Percentiles rank a stretch among this genome's conserved stretches.
phyloP scores from a whole-genome alignment of 2,888 invertebrate genomes.

The Lepetodrilus schrolli region DNA sequence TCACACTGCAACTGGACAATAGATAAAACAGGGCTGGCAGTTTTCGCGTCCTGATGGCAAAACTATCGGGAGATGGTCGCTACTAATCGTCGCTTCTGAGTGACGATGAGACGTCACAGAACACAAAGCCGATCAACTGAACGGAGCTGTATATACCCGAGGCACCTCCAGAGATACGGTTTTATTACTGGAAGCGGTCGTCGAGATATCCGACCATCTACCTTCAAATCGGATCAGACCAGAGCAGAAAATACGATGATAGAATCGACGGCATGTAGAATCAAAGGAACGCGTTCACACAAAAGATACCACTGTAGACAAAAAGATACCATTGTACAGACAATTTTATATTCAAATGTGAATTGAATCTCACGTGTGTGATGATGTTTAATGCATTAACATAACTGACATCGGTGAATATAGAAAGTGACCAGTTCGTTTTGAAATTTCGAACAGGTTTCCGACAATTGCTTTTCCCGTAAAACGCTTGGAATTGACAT shows the following conservation, averaged over 20 bases:
- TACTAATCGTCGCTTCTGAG: neutral
- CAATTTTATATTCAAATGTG: neutral
- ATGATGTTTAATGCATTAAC: no score
- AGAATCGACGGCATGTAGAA: no score
- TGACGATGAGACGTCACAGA: neutral
- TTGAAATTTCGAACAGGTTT: no score
- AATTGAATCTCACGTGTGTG: neutral
- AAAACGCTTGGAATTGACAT: no score
- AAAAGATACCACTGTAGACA: neutral
- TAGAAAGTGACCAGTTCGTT: no score
- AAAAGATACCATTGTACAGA: neutral
- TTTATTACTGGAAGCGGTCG: neutral
- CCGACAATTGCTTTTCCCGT: no score
- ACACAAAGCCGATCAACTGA: constrained; percentile 17
- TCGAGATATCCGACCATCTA: neutral
- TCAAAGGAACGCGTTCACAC: neutral
- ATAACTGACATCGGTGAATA: no score
- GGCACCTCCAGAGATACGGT: neutral
- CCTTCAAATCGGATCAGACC: neutral
- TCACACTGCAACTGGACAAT: neutral
- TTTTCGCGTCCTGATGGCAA: constrained; percentile 20
- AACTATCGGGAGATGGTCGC: neutral
- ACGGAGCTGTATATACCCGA: neutral
- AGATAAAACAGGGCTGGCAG: constrained; percentile 4
- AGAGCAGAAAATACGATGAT: no score